Base-by-base conservation (phyloP, 2,113 vertebrate genomes). In the Rousettus leschenaultii region DNA sequence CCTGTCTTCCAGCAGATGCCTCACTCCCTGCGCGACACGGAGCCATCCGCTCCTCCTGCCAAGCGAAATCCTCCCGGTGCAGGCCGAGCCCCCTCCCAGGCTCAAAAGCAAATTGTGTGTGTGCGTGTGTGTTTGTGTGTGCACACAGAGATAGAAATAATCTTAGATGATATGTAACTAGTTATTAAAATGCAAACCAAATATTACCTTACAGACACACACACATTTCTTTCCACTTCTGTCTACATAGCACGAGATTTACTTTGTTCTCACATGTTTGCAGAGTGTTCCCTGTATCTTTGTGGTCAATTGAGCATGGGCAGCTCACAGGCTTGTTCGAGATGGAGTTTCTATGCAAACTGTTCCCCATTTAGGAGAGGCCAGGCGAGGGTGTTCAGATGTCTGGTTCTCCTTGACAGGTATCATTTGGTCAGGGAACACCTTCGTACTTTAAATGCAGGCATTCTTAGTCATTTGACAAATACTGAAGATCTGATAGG, bases 261-360 rank as follows among this genome's bases (percentile, higher is more conserved):
- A 28, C 57, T 22, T 51, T 14, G 19, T 57, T 43, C 35, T 45
- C 11, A 9, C 26, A 13, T 0, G 10, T 7, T 33, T 45, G 24
- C 7, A 7, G 15, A 38, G n/a, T 19, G 3, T 5, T 1, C 33
- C 12, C 0, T 13, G 12, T 7, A 6, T 51, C 40, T 40, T 33
- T 16, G 24, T 5, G 26, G n/a, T 63, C 68, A n/a, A 24, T 28
- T 26, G 45, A 16, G 65, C 38, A 28, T 0, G 15, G 51, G 6
- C 65, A 30, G 13, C 43, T 16, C 55, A 1, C 40, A 7, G 87
- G 15, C 9, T 10, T 38, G 40, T 53, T 10, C 5, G 87, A 63
- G n/a, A 12, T 24, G 19, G 18, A 14, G 45, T 33, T 12, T 22
- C 40, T 33, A 55, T 4, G 18, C 3, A 3, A 18, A 15, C 15